Evolutionary conservation across 2,113 vertebrate genomes (phyloP), one percentile per base, ranked within the genome.

Genomic region (Boulengerochromis microlepis): DNA sequence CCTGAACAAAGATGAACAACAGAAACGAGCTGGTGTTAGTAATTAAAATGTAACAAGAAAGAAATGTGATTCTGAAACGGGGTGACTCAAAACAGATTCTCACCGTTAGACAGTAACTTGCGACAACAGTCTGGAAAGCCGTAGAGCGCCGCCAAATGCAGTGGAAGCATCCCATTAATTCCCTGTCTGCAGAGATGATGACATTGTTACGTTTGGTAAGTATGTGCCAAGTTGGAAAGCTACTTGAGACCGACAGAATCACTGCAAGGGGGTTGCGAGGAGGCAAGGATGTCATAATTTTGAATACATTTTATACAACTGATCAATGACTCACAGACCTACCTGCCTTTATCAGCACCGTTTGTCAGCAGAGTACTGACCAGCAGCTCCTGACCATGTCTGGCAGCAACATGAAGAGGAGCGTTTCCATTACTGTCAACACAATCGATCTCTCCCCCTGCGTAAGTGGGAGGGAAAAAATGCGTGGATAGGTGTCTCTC

Each of bases 51-150:
- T 10, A 59, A 40, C 18, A 31, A 74, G 10, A 4, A 29, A 31
- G n/a, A 54, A 8, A 9, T 76, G 2, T 2, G 15, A 87, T 7
- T n/a, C 4, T 7, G 5, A 29, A 26, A 16, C 3, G 7, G 29
- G 26, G 18, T 8, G 42, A 31, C 6, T 81, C 2, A 31, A 45
- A 56, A 8, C 13, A 45, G 18, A 61, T 80, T 87, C 94, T 91
- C 94, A 99, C 98, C 98, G 96, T 98, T 98, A 93, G 97, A 98
- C 91, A 99, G 97, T 88, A 99, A 97, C 97, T 98, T 99, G 94
- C 97, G 97, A 94, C 98, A 99, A 96, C 98, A 99, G 96, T 98
- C 98, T 93, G 98, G 98, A 95, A 98, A 99, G 90, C 98, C 97
- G 15, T 97, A 97, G 82, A 99, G 97, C 42, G 97, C 97, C 7